Base-by-base conservation (phyloP, 2,888 invertebrate genomes). In the Myathropa florea region DNA sequence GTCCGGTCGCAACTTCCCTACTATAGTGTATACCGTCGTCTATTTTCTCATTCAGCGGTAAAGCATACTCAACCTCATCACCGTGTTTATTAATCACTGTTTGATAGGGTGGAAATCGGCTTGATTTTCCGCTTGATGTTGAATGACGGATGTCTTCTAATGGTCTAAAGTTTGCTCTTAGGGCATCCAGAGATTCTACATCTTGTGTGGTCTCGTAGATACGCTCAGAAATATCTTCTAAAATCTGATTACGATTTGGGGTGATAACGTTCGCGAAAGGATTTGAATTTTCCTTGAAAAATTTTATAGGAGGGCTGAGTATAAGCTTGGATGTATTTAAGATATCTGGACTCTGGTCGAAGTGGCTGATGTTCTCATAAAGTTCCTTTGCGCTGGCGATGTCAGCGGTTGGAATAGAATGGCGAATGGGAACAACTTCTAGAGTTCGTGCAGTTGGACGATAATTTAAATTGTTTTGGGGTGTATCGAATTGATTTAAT, bases 11-110 rank as follows among this genome's bases (percentile, higher is more conserved):
- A 30, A 14, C 36, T 10, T 55, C 70, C n/a, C 24, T 12, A 67
- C 6, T 30, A 18, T 61, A 65, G 1, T 2, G 14, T 30, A 53
- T 59, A 0, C 60, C 59, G 53, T 81, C 61, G 1, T 84, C 83
- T 10, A 78, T 68, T 39, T 84, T 83, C 59, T 90, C 90, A 81
- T 82, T 88, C 36, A 88, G 89, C 7, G 90, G 90, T 53, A 90
- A 46, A 23, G 89, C 89, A 81, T 90, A 90, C 30, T 90, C 89
- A 0, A 90, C 89, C 12, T 88, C 81, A 21, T 90, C 90, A 26
- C 89, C 90, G 60, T 90, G 88, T 67, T 88, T 89, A 77, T 90
- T 90, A 7, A 89, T 88, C 6, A 90, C 88, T 14, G 80, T 89
- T 72, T 89, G 89, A 79, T 90, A 90, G 0, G 83, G 80, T 9